Evolutionary conservation across 2,888 invertebrate genomes (phyloP).

Genomic region (Pantelozetes paolii): DNA sequence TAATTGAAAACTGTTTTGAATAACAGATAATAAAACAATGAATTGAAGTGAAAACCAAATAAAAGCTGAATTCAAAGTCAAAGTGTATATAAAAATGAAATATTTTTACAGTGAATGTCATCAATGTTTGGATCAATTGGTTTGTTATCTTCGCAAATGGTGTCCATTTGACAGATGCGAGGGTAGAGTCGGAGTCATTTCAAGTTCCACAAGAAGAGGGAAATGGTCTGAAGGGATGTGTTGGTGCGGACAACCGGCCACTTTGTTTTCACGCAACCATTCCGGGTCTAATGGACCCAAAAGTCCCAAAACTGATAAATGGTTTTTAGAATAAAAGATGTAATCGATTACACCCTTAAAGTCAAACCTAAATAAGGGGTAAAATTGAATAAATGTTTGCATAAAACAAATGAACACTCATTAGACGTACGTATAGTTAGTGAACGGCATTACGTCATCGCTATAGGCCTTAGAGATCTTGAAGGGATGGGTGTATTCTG

Average conservation of each 20-base stretch:
- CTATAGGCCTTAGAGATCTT: constrained; percentile 91
- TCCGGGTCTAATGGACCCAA: constrained; percentile 88
- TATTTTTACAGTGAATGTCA: neutral
- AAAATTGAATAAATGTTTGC: constrained; percentile 11
- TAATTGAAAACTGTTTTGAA: too few species aligned
- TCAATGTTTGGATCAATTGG: neutral
- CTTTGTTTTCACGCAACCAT: constrained; percentile 86
- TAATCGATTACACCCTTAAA: constrained; percentile 99
- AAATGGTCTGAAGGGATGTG: constrained; percentile 96
- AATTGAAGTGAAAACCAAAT: too few species aligned
- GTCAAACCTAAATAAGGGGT: constrained; percentile 69
- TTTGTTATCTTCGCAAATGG: constrained; percentile 37
- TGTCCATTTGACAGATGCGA: constrained; percentile 41
- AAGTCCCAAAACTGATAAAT: constrained; percentile 89
- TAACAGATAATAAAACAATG: too few species aligned
- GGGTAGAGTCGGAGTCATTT: constrained; percentile 63
- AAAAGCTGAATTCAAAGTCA: too few species aligned
- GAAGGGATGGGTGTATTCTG: constrained; percentile 83
- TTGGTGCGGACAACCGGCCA: constrained; percentile 95
- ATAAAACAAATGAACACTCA: neutral
- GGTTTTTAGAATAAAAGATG: constrained; percentile 94
- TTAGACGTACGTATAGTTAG: constrained; percentile 70
- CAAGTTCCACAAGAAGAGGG: constrained; percentile 81
- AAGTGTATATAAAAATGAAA: too few species aligned
- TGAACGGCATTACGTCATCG: constrained; percentile 92